Conservation (phyloP, 2,888 invertebrate species). For the Catotricha subobsoleta region DNA sequence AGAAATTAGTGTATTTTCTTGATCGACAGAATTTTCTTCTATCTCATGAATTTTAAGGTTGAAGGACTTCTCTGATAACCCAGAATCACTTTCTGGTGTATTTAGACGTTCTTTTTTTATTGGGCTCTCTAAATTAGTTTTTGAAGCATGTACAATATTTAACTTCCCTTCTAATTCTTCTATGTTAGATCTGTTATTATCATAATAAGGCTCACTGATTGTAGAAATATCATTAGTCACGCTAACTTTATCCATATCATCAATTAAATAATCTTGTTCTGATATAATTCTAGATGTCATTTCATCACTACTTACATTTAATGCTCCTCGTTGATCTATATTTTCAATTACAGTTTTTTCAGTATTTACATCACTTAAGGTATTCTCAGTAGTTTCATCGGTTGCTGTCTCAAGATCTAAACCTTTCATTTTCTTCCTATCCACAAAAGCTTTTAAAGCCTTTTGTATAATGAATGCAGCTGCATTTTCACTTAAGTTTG, state of each 20-base stretch:
- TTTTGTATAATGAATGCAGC: not conserved
- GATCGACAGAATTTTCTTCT: constrained; percentile 5
- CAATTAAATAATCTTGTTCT: too few species aligned
- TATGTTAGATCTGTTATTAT: not conserved
- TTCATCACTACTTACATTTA: not conserved
- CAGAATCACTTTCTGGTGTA: constrained; percentile 5
- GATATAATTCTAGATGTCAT: not conserved
- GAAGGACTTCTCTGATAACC: constrained; percentile 6
- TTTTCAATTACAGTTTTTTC: constrained; percentile 2
- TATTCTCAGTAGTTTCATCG: constrained; percentile 1
- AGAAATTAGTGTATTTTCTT: constrained; percentile 3
- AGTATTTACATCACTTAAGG: not conserved
- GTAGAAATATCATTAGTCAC: not conserved
- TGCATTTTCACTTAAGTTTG: not conserved
- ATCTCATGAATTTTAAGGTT: constrained; percentile 6
- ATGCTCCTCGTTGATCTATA: not conserved
- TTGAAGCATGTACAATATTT: not conserved
- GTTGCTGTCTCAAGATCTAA: not conserved
- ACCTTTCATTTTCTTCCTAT: not conserved
- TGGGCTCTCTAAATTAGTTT: not conserved
- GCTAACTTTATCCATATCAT: not conserved
- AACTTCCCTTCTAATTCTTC: not conserved
- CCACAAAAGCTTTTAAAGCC: not conserved
- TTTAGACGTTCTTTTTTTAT: constrained; percentile 1
- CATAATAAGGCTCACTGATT: not conserved